Percentiles rank a stretch among this genome's conserved stretches.
Conservation (phyloP, 1,140 invertebrate species). For the Cyclargus thomasi region DNA sequence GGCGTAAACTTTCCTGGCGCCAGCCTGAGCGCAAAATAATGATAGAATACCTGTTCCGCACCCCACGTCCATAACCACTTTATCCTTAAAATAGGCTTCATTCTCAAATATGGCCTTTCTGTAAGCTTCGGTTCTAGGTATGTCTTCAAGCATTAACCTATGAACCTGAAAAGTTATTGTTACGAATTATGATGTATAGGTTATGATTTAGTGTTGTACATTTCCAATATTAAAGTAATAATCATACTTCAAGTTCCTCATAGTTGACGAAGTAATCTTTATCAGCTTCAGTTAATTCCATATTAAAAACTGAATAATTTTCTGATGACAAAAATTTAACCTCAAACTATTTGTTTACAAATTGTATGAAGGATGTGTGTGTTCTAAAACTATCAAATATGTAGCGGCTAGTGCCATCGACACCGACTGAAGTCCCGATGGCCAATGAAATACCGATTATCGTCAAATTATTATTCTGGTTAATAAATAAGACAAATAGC, state of each 20-base stretch:
- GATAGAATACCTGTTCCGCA: slow-evolving; percentile 98
- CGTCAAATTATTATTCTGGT: too few relatives aligned
- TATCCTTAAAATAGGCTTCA: slow-evolving; percentile 78
- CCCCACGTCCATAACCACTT: slow-evolving; percentile 94
- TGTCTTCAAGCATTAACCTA: slow-evolving; percentile 86
- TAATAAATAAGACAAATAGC: too few relatives aligned
- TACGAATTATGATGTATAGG: background rate
- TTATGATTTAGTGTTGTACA: slow-evolving; percentile 4
- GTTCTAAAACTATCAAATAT: background rate
- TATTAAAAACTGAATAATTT: background rate
- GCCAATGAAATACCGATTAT: too few relatives aligned
- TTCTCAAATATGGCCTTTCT: slow-evolving; percentile 89
- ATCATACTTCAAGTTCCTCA: slow-evolving; percentile 69
- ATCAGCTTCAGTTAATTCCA: slow-evolving; percentile 4
- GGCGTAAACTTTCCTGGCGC: slow-evolving; percentile 93
- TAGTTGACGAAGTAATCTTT: slow-evolving; percentile 74
- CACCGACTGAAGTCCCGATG: too few relatives aligned
- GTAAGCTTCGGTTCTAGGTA: slow-evolving; percentile 87
- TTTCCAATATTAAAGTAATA: slow-evolving; percentile 27
- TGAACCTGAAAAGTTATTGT: slow-evolving; percentile 78
- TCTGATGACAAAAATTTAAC: background rate
- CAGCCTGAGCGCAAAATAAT: slow-evolving; percentile 96
- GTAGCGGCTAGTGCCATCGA: background rate
- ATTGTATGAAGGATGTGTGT: background rate
- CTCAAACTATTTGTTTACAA: background rate